Evolutionary conservation across 2,888 invertebrate genomes (phyloP), one percentile per base, ranked within the genome.

Genomic region (Pristionchus japonicus): DNA sequence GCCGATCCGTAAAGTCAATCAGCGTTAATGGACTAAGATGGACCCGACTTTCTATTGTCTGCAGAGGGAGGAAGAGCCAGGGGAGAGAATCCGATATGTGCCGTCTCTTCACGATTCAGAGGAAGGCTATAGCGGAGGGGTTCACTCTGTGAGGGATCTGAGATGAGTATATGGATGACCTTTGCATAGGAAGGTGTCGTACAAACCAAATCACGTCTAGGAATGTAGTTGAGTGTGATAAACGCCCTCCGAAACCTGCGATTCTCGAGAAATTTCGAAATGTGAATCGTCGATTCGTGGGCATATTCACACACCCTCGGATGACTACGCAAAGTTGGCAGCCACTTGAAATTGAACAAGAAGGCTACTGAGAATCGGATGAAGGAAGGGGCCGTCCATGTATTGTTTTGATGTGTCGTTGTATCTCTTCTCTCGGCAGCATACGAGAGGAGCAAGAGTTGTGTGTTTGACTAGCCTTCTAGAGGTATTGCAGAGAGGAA

Each of bases 401-500:
- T 57, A 74, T 43, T 77, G 77, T 77, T 77, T 77, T 77, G 77
- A 77, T 77, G 77, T 77, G 77, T 77, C 70, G 77, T 77, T 77
- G 77, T 77, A 47, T 70, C 37, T 67, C 64, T 57, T 23, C 23
- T 27, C 61, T n/a, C 61, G 3, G 9, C 70, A 31, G 37, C 23
- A 77, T 77, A 47, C n/a, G n/a, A 77, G 77, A 77, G 43, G 20
- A 27, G 27, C 43, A 43, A 43, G 74, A 74, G 40, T 6, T 20
- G 31, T 77, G 40, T 77, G 77, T 77, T 77, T 77, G 77, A 77
- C 77, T 77, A 77, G 74, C 74, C 31, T 40, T 13, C 11, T n/a
- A n/a, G 64, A 40, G 43, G 47, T 13, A 70, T 70, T 31, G 67
- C 67, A 70, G 67, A 64, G 11, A 17, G 15, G n/a, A 20, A 13